Evolutionary conservation across 2,888 invertebrate species (phyloP), one percentile per base, ranked within the genome.

Genomic region (Erannis defoliaria): DNA sequence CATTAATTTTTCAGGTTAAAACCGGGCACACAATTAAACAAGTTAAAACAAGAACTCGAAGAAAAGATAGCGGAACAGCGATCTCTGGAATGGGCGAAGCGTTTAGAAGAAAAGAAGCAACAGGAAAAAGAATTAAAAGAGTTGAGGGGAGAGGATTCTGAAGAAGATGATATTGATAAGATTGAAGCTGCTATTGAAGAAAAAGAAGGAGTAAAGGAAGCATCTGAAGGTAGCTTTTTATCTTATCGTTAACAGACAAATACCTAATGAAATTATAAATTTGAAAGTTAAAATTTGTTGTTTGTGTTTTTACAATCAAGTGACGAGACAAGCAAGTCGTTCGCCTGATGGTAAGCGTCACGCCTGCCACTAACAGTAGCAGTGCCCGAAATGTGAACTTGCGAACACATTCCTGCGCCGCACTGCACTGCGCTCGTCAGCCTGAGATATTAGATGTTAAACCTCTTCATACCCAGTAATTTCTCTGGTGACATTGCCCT

Each of bases 11-110:
- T 1, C 63, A 94, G 94, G 69, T 84, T 89, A 64, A 88, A 95
- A 78, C 96, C 97, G 40, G 97, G 98, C 0, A 94, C 94, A 2
- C 96, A 95, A 71, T 94, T 96, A 67, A 82, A 94, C n/a, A 95
- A 94, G 71, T 87, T 98, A 53, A 96, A 95, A 77, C 94, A 95
- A 63, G 95, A 96, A 65, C 89, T 98, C 1, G 94, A 96, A 75
- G 90, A 94, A 12, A 93, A 96, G 84, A 97, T 98, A 76, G 94
- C 94, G 2, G 93, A 94, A 66, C 95, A 95, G 74, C 91, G 97
- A 50, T 94, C 95, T 37, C 93, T 96, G 61, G 95, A 96, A 71
- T 95, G 97, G 94, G 93, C 94, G 56, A 94, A 95, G 72, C 94
- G 95, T 50, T 86, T 94, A 26, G 94, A 95, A 71, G 84, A 86